A percentile compares a stretch with the other conserved stretches of the same genome.
These are phyloP conservation scores for Pogonomyrmex californicus DNA, from an alignment of 1,140 invertebrate species.

Conservation along the genomic window DNA sequence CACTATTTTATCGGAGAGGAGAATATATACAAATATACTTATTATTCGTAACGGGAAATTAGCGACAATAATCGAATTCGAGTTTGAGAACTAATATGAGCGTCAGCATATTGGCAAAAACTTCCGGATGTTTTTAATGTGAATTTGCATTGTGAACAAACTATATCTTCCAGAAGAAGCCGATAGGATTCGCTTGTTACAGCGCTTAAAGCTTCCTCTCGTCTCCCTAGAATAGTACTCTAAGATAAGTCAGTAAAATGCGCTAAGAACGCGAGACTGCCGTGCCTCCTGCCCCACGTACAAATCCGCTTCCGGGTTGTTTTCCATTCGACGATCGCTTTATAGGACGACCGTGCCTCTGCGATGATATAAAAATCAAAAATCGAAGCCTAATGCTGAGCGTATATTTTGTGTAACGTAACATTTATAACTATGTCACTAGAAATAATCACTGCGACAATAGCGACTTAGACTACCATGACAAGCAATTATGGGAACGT, in stretches of 20 bases:
- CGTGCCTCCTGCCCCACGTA: conserved; percentile 78
- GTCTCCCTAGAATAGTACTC: conserved; percentile 70
- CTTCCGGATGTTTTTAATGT: conserved; percentile 14
- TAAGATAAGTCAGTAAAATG: conserved; percentile 65
- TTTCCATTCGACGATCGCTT: conserved; percentile 65
- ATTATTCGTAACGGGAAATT: conserved; percentile 35
- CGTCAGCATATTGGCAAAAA: conserved; percentile 18
- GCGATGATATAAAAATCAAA: conserved; percentile 53
- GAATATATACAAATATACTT: conserved; percentile 1
- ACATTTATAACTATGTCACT: conserved; percentile 52
- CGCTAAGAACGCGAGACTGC: conserved; percentile 69
- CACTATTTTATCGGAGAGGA: not conserved
- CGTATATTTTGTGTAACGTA: conserved; percentile 63
- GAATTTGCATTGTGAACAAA: conserved; percentile 72
- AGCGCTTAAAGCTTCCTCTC: conserved; percentile 73
- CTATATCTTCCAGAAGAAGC: conserved; percentile 68
- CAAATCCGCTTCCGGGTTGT: conserved; percentile 59
- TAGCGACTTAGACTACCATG: conserved; percentile 49
- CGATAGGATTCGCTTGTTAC: conserved; percentile 68
- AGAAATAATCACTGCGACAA: conserved; percentile 54
- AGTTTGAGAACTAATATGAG: conserved; percentile 3
- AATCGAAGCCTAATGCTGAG: conserved; percentile 52
- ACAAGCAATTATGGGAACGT: conserved; percentile 7
- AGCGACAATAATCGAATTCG: conserved; percentile 52
- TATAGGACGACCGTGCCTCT: conserved; percentile 66